A percentile compares a stretch with the other conserved stretches of the same genome.
Evolutionary conservation across 2,113 vertebrate species (phyloP).

Genomic region (Solea solea): DNA sequence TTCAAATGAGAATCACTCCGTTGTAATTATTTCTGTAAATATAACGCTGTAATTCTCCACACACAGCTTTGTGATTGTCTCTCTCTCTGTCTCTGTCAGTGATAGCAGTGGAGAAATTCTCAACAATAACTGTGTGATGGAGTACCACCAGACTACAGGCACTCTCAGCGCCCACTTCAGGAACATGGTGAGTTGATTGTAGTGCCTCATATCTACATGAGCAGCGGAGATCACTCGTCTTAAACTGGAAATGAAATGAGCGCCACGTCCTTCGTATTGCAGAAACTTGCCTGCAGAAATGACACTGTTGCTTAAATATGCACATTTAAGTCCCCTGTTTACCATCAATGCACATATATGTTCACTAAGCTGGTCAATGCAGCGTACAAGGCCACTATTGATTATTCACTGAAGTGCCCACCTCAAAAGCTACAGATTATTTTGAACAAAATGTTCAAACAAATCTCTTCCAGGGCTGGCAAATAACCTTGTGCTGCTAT

Average conservation of each 20-base stretch:
- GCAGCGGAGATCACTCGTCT: background rate
- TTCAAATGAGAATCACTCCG: background rate
- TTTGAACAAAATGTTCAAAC: too few species aligned
- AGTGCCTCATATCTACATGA: background rate
- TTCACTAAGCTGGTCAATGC: too few species aligned
- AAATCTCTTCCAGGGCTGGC: too few species aligned
- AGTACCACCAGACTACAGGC: constrained; percentile 94
- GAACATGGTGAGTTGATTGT: constrained; percentile 89
- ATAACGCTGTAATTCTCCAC: background rate
- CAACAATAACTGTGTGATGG: constrained; percentile 98
- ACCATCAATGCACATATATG: too few species aligned
- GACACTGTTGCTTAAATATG: too few species aligned
- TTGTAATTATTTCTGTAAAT: constrained; percentile 11
- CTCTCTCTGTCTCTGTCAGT: constrained; percentile 70
- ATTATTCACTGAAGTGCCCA: too few species aligned
- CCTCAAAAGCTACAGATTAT: too few species aligned
- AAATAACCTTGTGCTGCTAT: too few species aligned
- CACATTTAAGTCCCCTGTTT: too few species aligned
- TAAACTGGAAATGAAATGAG: background rate
- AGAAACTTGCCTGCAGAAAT: background rate
- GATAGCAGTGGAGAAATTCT: constrained; percentile 96
- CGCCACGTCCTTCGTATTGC: background rate
- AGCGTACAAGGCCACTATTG: too few species aligned
- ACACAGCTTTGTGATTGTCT: background rate
- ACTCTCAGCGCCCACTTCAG: constrained; percentile 96